Conservation (phyloP, 2,888 invertebrate species). For the Sympetrum striolatum region DNA sequence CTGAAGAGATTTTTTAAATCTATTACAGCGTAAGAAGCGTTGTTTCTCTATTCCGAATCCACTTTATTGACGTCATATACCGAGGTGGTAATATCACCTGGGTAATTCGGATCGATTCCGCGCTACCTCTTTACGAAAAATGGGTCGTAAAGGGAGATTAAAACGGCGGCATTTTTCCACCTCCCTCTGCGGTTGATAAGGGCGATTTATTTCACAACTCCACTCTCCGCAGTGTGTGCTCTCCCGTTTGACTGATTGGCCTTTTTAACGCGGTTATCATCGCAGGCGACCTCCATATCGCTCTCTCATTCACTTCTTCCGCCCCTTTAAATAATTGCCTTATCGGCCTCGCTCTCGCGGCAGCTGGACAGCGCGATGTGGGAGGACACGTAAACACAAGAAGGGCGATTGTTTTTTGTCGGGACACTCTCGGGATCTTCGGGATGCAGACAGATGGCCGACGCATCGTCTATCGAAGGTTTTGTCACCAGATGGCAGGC, state of each 20-base stretch:
- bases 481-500: slow-evolving; percentile 15
- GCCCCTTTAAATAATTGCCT: slow-evolving; percentile 26
- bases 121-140: not conserved
- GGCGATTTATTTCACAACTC: slow-evolving; percentile 12
- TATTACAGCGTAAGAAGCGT: too few species aligned
- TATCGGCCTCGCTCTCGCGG: slow-evolving; percentile 29
- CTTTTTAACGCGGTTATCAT: slow-evolving; percentile 31
- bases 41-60: too few species aligned
- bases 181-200: not conserved
- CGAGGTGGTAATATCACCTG: too few species aligned
- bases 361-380: slow-evolving; percentile 1
- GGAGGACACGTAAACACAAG: slow-evolving; percentile 1
- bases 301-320: not conserved
- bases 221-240: not conserved
- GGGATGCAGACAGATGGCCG: not conserved
- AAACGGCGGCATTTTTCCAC: slow-evolving; percentile 1
- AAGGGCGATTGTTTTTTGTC: not conserved
- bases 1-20: too few species aligned
- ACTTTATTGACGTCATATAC: too few species aligned
- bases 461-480: not conserved
- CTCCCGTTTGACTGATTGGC: slow-evolving; percentile 39
- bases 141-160: slow-evolving; percentile 17
- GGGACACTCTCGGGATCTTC: not conserved
- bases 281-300: slow-evolving; percentile 3
- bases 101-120: not conserved